A percentile compares a stretch with the other conserved stretches of the same genome.
Conservation (phyloP, 2,797 vertebrate species). For the Steatocranus sp. region DNA sequence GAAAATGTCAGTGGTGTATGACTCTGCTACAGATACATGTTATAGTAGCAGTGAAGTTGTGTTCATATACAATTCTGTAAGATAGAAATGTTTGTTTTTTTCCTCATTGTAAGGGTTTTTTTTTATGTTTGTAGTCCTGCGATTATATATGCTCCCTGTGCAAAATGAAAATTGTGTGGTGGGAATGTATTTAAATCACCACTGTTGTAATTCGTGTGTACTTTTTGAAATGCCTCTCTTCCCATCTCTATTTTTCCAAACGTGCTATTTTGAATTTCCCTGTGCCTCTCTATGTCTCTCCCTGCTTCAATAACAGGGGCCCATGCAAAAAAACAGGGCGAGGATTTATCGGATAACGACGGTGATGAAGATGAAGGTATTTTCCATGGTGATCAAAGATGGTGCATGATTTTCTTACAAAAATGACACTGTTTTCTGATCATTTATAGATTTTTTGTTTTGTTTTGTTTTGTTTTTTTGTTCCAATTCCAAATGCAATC, state of each 20-base stretch:
- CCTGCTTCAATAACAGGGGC: slow-evolving; percentile 92
- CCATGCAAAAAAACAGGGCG: slow-evolving; percentile 99
- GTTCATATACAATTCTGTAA: not conserved
- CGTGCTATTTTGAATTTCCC: slow-evolving; percentile 91
- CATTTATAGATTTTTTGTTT: slow-evolving; percentile 19
- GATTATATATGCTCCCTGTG: not conserved
- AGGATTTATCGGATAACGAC: slow-evolving; percentile 99
- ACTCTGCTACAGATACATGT: slow-evolving; percentile 41
- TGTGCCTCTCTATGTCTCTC: slow-evolving; percentile 86
- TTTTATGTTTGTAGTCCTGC: not conserved
- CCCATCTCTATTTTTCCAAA: slow-evolving; percentile 66
- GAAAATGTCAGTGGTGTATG: slow-evolving; percentile 58
- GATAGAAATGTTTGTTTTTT: not conserved
- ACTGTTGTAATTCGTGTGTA: slow-evolving; percentile 16
- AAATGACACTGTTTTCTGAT: slow-evolving; percentile 27
- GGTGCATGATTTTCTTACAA: slow-evolving; percentile 72
- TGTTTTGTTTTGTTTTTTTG: not conserved
- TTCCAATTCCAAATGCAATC: slow-evolving; percentile 27
- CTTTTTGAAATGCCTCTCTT: slow-evolving; percentile 39
- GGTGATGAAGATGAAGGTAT: slow-evolving; percentile 99
- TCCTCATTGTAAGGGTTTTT: not conserved
- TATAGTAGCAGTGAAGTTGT: not conserved
- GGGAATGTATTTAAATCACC: slow-evolving; percentile 22
- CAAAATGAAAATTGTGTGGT: not conserved
- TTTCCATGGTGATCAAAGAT: slow-evolving; percentile 83